Base-by-base conservation (phyloP, 2,797 vertebrate species). In the Macropodus opercularis region DNA sequence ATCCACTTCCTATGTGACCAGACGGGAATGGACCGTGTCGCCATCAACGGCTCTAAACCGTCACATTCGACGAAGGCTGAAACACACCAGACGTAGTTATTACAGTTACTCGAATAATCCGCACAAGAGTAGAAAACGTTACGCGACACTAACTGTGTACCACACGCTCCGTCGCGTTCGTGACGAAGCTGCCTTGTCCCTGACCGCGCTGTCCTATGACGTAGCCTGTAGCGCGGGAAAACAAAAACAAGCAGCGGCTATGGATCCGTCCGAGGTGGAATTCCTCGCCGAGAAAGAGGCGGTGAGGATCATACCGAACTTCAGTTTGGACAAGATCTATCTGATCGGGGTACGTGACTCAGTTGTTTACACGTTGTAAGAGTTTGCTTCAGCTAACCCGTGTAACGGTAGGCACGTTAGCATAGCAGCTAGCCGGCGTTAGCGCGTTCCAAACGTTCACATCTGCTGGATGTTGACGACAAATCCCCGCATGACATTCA, bases 281-380 rank as follows among this genome's bases (percentile, higher is more conserved):
- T 99, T 98, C 62, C 88, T 98, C 19, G 94, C 96, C 0, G 97
- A 99, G 87, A 96, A 96, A 60, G 94, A 98, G 84, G 75, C 79
- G 59, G 95, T 98, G 72, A 94, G 94, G 35, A 94, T 99, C 7
- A 96, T 98, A 27, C 96, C 96, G 0, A 98, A 98, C 76, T 99
- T 99, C 89, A 98, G 95, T 57, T 87, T 97, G 6, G 96, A 98
- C 80, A 95, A 94, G 65, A 94, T 98, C 39, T 97, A 94, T 76
- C 92, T 99, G 24, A 99, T 98, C 42, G 95, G 95, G 92, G 97
- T 98, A 57, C 88, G 93, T 77, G 4, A 40, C 7, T 5, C 7
- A 3, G 3, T 32, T 3, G 0, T 47, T 38, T 22, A 32, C 8
- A 11, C 2, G 12, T 8, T 44, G 26, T 0, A 27, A 44, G 1